Percentiles rank a stretch among this genome's conserved stretches.
These are phyloP conservation scores for Anhinga rufa DNA, from an alignment of 2,113 vertebrate species.

Conservation along the genomic window DNA sequence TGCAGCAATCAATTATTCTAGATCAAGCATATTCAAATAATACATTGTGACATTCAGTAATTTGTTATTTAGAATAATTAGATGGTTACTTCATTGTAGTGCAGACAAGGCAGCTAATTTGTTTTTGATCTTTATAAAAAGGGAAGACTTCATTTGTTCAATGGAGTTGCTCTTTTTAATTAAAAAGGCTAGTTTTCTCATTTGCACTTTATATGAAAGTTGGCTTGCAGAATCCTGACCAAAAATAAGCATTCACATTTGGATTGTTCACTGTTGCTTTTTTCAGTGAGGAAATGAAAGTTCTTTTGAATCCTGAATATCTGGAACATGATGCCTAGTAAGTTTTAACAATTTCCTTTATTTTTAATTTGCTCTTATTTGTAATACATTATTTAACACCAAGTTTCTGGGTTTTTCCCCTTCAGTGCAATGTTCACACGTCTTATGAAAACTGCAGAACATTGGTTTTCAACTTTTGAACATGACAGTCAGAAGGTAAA, in stretches of 20 bases:
- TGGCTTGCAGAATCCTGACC: conserved; percentile 44
- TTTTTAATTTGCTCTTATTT: neutral
- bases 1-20: conserved; percentile 68
- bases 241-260: conserved; percentile 56
- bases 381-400: conserved; percentile 11
- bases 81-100: conserved; percentile 67
- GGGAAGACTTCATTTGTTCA: conserved; percentile 69
- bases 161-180: conserved; percentile 66
- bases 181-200: conserved; percentile 66
- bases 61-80: conserved; percentile 74
- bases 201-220: conserved; percentile 58
- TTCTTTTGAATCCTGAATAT: conserved; percentile 86
- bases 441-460: conserved; percentile 83
- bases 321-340: conserved; percentile 98
- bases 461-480: conserved; percentile 84
- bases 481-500: conserved; percentile 81
- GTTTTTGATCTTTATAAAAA: conserved; percentile 69
- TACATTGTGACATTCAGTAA: conserved; percentile 66
- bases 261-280: conserved; percentile 63
- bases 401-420: conserved; percentile 30
- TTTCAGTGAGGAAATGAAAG: conserved; percentile 94
- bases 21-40: conserved; percentile 67
- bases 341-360: conserved; percentile 71
- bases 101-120: conserved; percentile 67
- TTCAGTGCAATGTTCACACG: conserved; percentile 79